A percentile compares a stretch with the other conserved stretches of the same genome.
Evolutionary conservation across 2,113 vertebrate species (phyloP).

Genomic region (Proteles cristata): DNA sequence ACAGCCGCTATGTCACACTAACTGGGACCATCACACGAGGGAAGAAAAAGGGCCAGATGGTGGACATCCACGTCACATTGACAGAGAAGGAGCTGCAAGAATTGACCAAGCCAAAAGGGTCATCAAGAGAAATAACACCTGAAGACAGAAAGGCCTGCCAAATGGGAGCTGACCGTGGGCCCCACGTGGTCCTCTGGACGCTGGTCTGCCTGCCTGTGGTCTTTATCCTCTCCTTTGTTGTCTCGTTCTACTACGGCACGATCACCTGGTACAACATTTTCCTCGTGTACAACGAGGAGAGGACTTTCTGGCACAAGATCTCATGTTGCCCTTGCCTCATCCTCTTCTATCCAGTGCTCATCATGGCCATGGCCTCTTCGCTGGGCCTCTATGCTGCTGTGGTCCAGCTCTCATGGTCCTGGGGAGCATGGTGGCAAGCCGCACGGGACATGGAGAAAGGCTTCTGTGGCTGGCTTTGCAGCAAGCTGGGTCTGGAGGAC

Average conservation of each 20-base stretch:
- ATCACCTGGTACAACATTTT: constrained; percentile 99
- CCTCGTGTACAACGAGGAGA: constrained; percentile 98
- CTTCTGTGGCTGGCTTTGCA: constrained; percentile 98
- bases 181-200: constrained; percentile 96
- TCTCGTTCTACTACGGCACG: constrained; percentile 98
- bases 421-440: constrained; percentile 94
- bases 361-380: constrained; percentile 94
- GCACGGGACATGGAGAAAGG: constrained; percentile 98
- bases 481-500: constrained; percentile 96
- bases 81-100: constrained; percentile 96
- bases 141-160: constrained; percentile 88
- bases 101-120: constrained; percentile 93
- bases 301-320: constrained; percentile 99
- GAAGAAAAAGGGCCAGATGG: constrained; percentile 99
- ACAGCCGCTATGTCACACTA: constrained; percentile 97
- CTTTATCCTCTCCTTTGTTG: constrained; percentile 95
- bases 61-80: constrained; percentile 97
- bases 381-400: constrained; percentile 94
- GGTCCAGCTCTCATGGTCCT: constrained; percentile 97
- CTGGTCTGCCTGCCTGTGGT: constrained; percentile 95
- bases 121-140: constrained; percentile 86
- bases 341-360: constrained; percentile 97
- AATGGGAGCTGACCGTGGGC: constrained; percentile 91
- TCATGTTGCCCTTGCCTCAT: constrained; percentile 97
- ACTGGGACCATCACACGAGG: constrained; percentile 98